A percentile compares a stretch with the other conserved stretches of the same genome.
Conservation (phyloP, 2,888 invertebrate genomes). For the Rhagium mordax region DNA sequence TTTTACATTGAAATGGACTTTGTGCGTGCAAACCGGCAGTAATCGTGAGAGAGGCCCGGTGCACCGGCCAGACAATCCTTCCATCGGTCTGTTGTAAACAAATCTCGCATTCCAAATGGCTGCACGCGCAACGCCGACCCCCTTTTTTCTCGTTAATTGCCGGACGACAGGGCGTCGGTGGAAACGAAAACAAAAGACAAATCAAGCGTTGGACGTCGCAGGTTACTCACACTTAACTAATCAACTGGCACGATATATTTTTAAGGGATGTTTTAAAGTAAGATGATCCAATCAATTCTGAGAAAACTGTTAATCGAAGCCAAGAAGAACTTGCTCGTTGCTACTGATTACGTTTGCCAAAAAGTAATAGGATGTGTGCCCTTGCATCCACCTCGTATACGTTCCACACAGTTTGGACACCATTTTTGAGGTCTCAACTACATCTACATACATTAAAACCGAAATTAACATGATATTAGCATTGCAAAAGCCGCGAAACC, state of each 20-base stretch:
- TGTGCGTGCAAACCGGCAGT: constrained; percentile 62
- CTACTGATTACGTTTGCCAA: too few relatives aligned
- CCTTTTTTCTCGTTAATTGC: constrained; percentile 6
- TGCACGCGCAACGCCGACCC: constrained; percentile 45
- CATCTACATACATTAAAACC: not conserved
- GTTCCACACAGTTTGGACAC: not conserved
- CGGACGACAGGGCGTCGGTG: not conserved
- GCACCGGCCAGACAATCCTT: constrained; percentile 58
- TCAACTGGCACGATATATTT: too few relatives aligned
- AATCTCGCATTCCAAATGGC: constrained; percentile 52
- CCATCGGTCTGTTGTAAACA: constrained; percentile 51
- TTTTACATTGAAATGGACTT: constrained; percentile 61
- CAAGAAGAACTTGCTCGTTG: too few relatives aligned
- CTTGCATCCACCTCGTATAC: not conserved
- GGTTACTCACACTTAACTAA: too few relatives aligned
- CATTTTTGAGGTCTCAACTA: not conserved
- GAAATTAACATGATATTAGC: constrained; percentile 15
- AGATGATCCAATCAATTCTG: too few relatives aligned
- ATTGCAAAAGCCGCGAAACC: constrained; percentile 2
- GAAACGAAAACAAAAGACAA: not conserved
- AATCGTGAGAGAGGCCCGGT: constrained; percentile 59
- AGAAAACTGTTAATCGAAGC: too few relatives aligned
- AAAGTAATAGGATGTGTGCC: too few relatives aligned
- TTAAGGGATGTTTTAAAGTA: too few relatives aligned
- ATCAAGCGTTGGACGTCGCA: not conserved